Percentiles rank a stretch among this genome's conserved stretches.
Evolutionary conservation across 2,797 vertebrate genomes (phyloP).

Genomic region (Oophaga sylvatica): DNA sequence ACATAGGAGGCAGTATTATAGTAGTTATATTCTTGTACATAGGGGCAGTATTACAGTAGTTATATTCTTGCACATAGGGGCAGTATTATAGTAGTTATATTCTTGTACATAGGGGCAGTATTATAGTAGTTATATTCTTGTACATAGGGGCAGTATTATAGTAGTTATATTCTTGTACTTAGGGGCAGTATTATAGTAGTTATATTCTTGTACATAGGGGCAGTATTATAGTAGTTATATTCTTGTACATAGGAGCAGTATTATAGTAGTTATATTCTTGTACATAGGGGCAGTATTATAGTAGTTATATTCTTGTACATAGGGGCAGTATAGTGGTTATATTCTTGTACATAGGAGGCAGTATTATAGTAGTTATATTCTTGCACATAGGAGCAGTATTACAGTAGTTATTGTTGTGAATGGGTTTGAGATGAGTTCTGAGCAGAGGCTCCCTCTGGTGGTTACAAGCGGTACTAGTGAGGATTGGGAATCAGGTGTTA

Average conservation of each 20-base stretch:
- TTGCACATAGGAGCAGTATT: too few species aligned
- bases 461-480: too few species aligned
- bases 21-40: background rate
- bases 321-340: too few species aligned
- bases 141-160: background rate
- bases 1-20: background rate
- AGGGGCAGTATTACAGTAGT: background rate
- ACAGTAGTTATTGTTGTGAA: too few species aligned
- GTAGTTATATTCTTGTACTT: background rate
- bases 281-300: background rate
- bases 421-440: too few species aligned
- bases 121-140: background rate
- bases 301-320: too few species aligned
- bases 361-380: too few species aligned
- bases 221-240: slow-evolving; percentile 21
- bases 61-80: background rate
- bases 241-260: background rate
- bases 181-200: background rate
- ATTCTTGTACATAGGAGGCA: too few species aligned
- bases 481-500: too few species aligned
- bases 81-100: background rate
- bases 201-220: background rate
- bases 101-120: background rate
- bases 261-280: too few species aligned
- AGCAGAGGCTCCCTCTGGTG: too few species aligned